These are phyloP conservation scores for Ostrea edulis DNA, from an alignment of 1,140 invertebrate genomes.

Conservation along the genomic window DNA sequence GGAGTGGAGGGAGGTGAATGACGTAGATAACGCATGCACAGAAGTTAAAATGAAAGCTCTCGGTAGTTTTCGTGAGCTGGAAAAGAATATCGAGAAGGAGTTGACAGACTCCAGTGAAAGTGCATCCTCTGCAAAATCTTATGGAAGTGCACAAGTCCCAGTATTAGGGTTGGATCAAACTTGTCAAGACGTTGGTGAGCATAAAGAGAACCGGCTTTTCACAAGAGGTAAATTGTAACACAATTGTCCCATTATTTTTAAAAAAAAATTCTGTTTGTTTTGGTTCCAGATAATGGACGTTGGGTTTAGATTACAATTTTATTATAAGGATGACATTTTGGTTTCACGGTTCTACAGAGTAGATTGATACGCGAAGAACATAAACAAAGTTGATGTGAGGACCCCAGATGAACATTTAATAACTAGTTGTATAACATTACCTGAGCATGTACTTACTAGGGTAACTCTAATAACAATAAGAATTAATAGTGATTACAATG, in stretches of 20 bases:
- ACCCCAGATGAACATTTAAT: no score
- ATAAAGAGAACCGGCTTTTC: not conserved
- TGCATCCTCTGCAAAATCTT: not conserved
- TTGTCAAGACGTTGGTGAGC: not conserved
- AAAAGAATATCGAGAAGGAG: not conserved
- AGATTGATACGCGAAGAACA: no score
- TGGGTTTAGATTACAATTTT: no score
- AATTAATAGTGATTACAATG: no score
- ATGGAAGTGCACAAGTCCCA: not conserved
- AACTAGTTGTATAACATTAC: not conserved
- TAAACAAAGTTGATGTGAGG: no score
- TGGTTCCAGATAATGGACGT: no score
- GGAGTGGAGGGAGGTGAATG: not conserved
- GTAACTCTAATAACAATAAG: not conserved
- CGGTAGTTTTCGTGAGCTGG: not conserved
- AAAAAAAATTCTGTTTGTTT: no score
- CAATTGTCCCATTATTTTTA: no score
- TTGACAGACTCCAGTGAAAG: not conserved
- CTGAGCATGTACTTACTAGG: not conserved
- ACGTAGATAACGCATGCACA: conserved; percentile 1
- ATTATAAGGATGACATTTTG: no score
- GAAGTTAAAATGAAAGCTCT: not conserved
- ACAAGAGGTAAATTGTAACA: not conserved
- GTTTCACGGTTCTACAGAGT: no score
- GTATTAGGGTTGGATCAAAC: not conserved